A percentile compares a stretch with the other conserved stretches of the same genome.
phyloP scores from a whole-genome alignment of 1,140 invertebrate genomes.

The Cherax quadricarinatus region DNA sequence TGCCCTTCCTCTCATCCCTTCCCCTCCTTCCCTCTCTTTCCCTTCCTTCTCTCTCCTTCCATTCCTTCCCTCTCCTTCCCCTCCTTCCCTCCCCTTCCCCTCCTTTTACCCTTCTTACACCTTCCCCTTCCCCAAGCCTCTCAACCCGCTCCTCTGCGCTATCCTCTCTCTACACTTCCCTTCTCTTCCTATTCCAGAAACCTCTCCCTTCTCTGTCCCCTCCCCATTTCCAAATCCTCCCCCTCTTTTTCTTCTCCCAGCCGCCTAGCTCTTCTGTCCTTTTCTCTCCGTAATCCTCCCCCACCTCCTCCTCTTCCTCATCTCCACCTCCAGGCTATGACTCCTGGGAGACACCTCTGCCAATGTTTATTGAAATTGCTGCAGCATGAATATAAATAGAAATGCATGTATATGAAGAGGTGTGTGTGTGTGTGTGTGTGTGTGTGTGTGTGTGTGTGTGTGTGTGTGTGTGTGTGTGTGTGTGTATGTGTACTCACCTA shows the following conservation, averaged over 20 bases:
- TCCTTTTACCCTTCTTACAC: neutral
- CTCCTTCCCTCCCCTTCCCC: neutral
- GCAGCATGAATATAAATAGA: too few relatives aligned
- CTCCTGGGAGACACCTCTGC: neutral
- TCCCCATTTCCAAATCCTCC: neutral
- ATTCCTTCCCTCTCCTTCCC: too few relatives aligned
- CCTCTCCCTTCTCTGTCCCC: neutral
- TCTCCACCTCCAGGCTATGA: neutral
- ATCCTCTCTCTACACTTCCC: neutral
- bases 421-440: neutral
- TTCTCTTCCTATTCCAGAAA: neutral
- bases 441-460: conserved; percentile 20
- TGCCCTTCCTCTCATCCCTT: neutral
- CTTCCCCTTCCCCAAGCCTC: neutral
- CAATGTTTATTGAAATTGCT: too few relatives aligned
- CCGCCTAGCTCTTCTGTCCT: neutral
- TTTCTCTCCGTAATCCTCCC: neutral
- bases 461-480: conserved; percentile 15
- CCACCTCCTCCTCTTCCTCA: neutral
- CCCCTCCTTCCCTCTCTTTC: neutral
- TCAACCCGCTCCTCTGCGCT: neutral
- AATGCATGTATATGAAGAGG: too few relatives aligned
- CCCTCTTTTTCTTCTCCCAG: too few relatives aligned
- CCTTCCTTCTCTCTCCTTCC: too few relatives aligned
- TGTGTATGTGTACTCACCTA: neutral